Evolutionary conservation across 2,113 vertebrate species (phyloP).

Genomic region (Pachycephala philippinensis): DNA sequence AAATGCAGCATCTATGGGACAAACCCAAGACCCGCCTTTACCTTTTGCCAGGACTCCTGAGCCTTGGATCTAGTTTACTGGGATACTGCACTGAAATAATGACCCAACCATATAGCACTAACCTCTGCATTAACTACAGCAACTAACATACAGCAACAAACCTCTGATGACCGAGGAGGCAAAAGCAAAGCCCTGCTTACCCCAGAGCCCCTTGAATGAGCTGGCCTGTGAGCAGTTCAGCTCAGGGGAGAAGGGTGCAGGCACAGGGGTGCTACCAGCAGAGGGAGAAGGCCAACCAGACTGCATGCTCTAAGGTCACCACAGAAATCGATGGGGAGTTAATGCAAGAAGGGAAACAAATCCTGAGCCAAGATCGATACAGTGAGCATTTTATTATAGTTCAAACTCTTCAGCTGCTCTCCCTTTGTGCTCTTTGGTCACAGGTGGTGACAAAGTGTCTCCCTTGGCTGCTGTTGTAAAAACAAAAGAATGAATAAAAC

Average conservation of each 20-base stretch:
- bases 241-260: background rate
- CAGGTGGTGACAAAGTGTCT: background rate
- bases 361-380: conserved; percentile 63
- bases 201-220: background rate
- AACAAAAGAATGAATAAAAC: conserved; percentile 23
- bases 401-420: conserved; percentile 4
- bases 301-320: conserved; percentile 45
- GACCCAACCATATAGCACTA: background rate
- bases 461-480: background rate
- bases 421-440: background rate
- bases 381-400: conserved; percentile 45
- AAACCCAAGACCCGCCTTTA: background rate
- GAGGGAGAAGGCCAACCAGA: conserved; percentile 34
- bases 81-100: background rate
- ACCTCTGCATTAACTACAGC: background rate
- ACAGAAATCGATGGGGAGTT: conserved; percentile 58
- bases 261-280: background rate
- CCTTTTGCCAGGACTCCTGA: background rate
- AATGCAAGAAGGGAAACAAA: conserved; percentile 71
- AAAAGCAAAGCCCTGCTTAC: background rate
- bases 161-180: rapidly evolving
- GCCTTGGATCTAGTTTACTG: background rate
- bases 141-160: background rate
- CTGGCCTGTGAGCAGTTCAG: background rate
- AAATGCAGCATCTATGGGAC: background rate